Percentiles rank a stretch among this genome's conserved stretches.
These are phyloP conservation scores for Drosophila rubida DNA, from an alignment of 2,888 invertebrate genomes.

Conservation along the genomic window DNA sequence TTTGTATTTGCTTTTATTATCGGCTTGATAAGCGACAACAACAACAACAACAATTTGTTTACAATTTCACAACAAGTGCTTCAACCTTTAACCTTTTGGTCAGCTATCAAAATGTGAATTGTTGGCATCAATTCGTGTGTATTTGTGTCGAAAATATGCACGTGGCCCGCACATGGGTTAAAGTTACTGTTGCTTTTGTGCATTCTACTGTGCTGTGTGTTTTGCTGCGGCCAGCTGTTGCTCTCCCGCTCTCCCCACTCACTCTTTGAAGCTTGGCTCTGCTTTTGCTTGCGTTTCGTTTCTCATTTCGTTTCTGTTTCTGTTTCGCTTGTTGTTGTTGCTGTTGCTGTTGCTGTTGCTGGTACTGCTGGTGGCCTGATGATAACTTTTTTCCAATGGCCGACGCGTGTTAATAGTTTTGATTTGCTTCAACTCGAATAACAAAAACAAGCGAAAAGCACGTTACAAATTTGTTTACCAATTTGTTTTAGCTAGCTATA, in stretches of 20 bases:
- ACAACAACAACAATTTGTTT: background rate
- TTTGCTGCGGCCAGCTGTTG: slow-evolving; percentile 43
- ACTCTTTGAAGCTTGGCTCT: slow-evolving; percentile 24
- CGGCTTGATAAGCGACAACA: slow-evolving; percentile 44
- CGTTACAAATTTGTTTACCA: slow-evolving; percentile 48
- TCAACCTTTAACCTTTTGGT: slow-evolving; percentile 16
- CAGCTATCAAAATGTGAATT: background rate
- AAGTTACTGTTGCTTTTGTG: slow-evolving; percentile 31
- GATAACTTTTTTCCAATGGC: slow-evolving; percentile 35
- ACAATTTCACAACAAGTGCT: slow-evolving; percentile 14
- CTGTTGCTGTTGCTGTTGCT: no score
- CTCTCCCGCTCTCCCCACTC: slow-evolving; percentile 19
- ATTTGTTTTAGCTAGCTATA: slow-evolving; percentile 21
- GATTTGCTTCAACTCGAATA: slow-evolving; percentile 18
- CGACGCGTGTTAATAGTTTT: slow-evolving; percentile 26
- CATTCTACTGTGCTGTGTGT: slow-evolving; percentile 11
- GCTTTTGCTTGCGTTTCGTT: slow-evolving; percentile 27
- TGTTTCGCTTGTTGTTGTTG: slow-evolving; percentile 10
- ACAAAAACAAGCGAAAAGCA: slow-evolving; percentile 23
- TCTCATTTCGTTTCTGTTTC: slow-evolving; percentile 21
- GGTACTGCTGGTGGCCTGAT: slow-evolving; percentile 50
- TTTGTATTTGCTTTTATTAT: slow-evolving; percentile 15
- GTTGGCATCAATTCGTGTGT: background rate
- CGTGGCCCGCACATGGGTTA: slow-evolving; percentile 39
- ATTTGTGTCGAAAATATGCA: slow-evolving; percentile 15